Base-by-base conservation (phyloP, 2,797 vertebrate species). In the Ctenopoma multispine region DNA sequence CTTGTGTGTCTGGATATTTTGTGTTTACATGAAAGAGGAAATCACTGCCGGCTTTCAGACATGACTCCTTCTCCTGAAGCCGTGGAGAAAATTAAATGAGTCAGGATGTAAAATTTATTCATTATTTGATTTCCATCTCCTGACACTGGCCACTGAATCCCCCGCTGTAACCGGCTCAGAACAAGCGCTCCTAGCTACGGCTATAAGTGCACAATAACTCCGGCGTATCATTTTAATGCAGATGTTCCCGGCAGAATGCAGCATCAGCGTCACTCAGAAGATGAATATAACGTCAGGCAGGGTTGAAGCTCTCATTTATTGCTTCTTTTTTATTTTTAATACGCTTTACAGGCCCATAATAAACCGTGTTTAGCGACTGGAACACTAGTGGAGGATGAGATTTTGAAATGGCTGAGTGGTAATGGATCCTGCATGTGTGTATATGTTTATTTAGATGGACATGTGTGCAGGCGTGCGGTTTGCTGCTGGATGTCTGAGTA, bases 51-150 rank as follows among this genome's bases (percentile, higher is more conserved):
- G 67, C 64, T 80, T 51, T 41, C 34, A 49, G 72, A 67, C 73
- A n/a, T 43, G 55, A 40, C 49, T 53, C 56, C 38, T 41, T 31
- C 54, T 77, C 72, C 55, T 60, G 23, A 67, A 87, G 79, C 82
- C 4, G 23, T 8, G 12, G 79, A 76, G 80, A 81, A 81, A 88
- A 90, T 89, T 41, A 87, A 89, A 79, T 76, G 82, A 89, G 75
- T 80, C 65, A 18, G 80, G 74, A 85, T 87, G 81, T 79, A 76
- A 80, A 87, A 90, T 84, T 1, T 77, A 83, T 88, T 86, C 81
- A 90, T 92, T 86, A 90, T 87, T 85, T 89, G 89, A 91, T 90
- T 90, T 80, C 61, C 83, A 88, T 87, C 87, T 89, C 77, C 38
- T 50, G 71, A 75, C 53, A 17, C 43, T 24, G 48, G 59, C 77